A percentile compares a stretch with the other conserved stretches of the same genome.
These are phyloP conservation scores for Micromys minutus DNA, from an alignment of 2,113 vertebrate genomes.

Conservation along the genomic window DNA sequence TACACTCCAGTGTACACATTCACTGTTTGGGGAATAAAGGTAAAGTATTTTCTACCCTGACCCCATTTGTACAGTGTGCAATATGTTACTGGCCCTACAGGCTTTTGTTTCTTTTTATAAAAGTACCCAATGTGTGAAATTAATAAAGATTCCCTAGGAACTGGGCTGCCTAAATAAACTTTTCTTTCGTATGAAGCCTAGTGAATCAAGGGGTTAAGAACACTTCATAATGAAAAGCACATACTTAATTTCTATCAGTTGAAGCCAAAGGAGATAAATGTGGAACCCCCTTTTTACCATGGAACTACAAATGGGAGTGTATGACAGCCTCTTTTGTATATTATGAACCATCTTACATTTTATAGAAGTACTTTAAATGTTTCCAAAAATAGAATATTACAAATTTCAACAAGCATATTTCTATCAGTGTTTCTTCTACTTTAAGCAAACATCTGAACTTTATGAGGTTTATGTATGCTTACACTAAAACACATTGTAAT, in stretches of 20 bases:
- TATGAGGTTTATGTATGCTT: not conserved
- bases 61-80: not conserved
- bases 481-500: not conserved
- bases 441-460: not conserved
- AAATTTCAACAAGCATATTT: not conserved
- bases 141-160: not conserved
- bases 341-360: not conserved
- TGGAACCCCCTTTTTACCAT: not conserved
- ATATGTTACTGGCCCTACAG: not conserved
- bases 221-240: not conserved
- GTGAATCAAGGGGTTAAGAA: not conserved
- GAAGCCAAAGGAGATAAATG: not conserved
- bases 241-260: not conserved
- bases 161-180: not conserved
- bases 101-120: not conserved
- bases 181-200: not conserved
- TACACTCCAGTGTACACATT: not conserved
- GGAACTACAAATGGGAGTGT: not conserved
- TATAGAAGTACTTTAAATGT: not conserved
- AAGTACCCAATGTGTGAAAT: not conserved
- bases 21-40: not conserved
- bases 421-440: not conserved
- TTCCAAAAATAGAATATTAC: not conserved
- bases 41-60: not conserved
- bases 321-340: not conserved